Evolutionary conservation across 2,113 vertebrate species (phyloP), one percentile per base, ranked within the genome.

Genomic region (Salvelinus fontinalis): DNA sequence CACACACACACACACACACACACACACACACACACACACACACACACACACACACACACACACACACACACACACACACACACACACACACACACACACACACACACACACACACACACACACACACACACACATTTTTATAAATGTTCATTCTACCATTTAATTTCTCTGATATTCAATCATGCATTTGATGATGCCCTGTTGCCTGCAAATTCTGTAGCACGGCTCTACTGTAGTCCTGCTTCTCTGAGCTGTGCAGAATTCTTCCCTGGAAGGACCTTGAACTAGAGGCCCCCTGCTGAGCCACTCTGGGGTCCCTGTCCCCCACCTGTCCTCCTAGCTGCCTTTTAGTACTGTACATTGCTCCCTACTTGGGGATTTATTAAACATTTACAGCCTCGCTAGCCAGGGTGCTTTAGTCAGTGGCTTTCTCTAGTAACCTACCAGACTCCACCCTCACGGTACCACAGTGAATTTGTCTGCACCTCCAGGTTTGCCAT

Each of bases 401-500:
- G 54, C 74, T 68, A 70, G 48, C 67, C 48, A 48, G 6, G 8
- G 72, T 69, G 51, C 60, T 70, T 39, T 39, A 9, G 34, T 9
- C 8, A 39, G 34, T 39, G 34, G 34, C 34, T 14, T 14, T 16
- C 2, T 14, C 49, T 14, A 51, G 12, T 8, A 18, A 54, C 14
- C 49, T 54, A 14, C 3, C 62, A 79, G 65, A 73, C 24, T 24
- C 18, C 7, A 54, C 49, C 13, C 49, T 54, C 49, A 62, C n/a
- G 18, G 2, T 9, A 20, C 8, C 59, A 62, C 29, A 75, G 49
- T 22, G 73, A 77, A 67, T 62, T 26, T 34, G 31, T 59, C 84
- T 68, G 65, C 60, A 76, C 82, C 70, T 67, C 79, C 74, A 75
- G 62, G 79, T 82, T 84, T n/a, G 77, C 77, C 49, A 12, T 51